Percentiles rank a stretch among this genome's conserved stretches.
Evolutionary conservation across 1,140 invertebrate genomes (phyloP).

Genomic region (Gonatopus flavifemur): DNA sequence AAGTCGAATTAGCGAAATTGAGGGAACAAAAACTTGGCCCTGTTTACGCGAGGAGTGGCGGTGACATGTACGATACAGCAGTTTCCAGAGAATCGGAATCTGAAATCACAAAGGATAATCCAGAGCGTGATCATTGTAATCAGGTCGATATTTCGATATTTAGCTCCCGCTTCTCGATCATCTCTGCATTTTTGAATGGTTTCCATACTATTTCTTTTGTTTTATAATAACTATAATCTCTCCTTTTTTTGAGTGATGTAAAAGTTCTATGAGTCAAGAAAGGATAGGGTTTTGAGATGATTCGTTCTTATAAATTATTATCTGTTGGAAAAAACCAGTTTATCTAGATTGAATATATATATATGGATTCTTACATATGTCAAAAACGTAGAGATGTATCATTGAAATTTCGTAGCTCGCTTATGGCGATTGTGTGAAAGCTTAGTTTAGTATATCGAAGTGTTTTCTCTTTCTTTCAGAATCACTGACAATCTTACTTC

Average conservation of each 20-base stretch:
- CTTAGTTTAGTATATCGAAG: slow-evolving; percentile 15
- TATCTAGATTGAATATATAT: too few relatives aligned
- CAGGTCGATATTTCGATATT: slow-evolving; percentile 45
- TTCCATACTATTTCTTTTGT: too few relatives aligned
- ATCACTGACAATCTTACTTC: slow-evolving; percentile 26
- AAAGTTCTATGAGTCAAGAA: too few relatives aligned
- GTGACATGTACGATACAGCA: background rate
- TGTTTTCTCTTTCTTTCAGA: slow-evolving; percentile 43
- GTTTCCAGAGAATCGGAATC: too few relatives aligned
- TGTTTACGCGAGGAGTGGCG: background rate
- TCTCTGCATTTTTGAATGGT: slow-evolving; percentile 21
- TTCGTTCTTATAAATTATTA: too few relatives aligned
- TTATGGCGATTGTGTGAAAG: background rate
- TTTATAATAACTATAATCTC: too few relatives aligned
- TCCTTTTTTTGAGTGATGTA: too few relatives aligned
- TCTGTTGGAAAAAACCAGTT: too few relatives aligned
- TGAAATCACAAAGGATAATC: slow-evolving; percentile 33
- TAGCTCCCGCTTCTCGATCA: slow-evolving; percentile 9
- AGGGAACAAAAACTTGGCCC: slow-evolving; percentile 9
- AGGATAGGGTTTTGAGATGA: background rate
- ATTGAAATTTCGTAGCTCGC: background rate
- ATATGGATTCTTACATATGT: too few relatives aligned
- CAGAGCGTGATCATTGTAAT: slow-evolving; percentile 41
- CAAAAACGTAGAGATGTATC: slow-evolving; percentile 19
- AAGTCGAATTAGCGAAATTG: slow-evolving; percentile 43